Evolutionary conservation across 2,113 vertebrate genomes (phyloP), one percentile per base, ranked within the genome.

Genomic region (Amia ocellicauda): DNA sequence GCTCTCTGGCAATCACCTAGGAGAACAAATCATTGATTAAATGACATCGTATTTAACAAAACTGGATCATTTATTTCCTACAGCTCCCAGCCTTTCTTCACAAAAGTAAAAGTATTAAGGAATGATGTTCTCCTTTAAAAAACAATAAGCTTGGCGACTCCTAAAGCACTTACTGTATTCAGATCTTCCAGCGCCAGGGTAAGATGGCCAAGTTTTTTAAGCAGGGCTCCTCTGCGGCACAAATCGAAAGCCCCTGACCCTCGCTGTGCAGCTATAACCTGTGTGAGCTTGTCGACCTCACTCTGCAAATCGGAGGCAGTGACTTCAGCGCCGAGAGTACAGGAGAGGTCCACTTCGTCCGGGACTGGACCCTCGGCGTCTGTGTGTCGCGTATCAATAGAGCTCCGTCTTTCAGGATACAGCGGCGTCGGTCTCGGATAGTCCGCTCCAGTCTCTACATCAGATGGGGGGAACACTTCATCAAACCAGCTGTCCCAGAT

Each of bases 1-100:
- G 84, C 76, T 92, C 88, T 68, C 83, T 74, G 14, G 26, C 71
- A 74, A 89, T 83, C 74, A 80, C 77, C 89, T 91, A 74, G 29
- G 22, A 53, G 29, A 36, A 36, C 31, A 36, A n/a, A n/a, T n/a
- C 31, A 36, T 3, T 16, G 16, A 47, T 17, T 17, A 47, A 47
- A 47, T 17, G n/a, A n/a, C n/a, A n/a, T n/a, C n/a, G n/a, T n/a
- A n/a, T n/a, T n/a, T n/a, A n/a, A n/a, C n/a, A n/a, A n/a, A n/a
- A n/a, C n/a, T n/a, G n/a, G n/a, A n/a, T n/a, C n/a, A n/a, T n/a
- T n/a, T n/a, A n/a, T n/a, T n/a, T n/a, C n/a, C n/a, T n/a, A n/a
- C n/a, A n/a, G n/a, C n/a, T n/a, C n/a, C n/a, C n/a, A n/a, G n/a
- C n/a, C n/a, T n/a, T n/a, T n/a, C n/a, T n/a, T n/a, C n/a, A n/a